Conservation (phyloP, 2,888 invertebrate species). For the Xiphydria camelus region DNA sequence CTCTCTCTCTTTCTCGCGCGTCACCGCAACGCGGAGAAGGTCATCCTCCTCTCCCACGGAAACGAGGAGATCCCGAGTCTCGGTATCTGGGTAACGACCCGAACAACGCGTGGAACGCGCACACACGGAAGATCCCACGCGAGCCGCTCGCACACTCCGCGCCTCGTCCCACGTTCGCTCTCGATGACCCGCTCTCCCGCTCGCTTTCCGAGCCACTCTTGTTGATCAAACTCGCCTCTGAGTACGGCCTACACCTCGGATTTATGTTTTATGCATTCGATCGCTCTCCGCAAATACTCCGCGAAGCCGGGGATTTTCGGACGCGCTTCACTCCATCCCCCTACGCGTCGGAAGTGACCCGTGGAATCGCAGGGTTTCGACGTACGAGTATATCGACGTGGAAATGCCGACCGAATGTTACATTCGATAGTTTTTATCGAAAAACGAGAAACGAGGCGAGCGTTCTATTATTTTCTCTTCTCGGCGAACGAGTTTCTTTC, state of each 20-base stretch:
- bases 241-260: conserved; percentile 20
- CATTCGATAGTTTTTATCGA: too few species aligned
- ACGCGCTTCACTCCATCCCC: background rate
- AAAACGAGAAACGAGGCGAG: too few species aligned
- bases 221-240: conserved; percentile 29
- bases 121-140: conserved; percentile 47
- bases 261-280: conserved; percentile 10
- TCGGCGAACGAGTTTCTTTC: too few species aligned
- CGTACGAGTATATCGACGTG: too few species aligned
- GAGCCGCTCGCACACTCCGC: conserved; percentile 16
- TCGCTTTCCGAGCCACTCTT: conserved; percentile 35
- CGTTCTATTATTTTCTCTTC: too few species aligned
- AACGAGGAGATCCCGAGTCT: conserved; percentile 23
- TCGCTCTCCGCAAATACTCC: conserved; percentile 3
- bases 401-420: too few species aligned
- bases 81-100: conserved; percentile 45
- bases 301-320: too few species aligned
- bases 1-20: too few species aligned
- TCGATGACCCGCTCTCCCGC: conserved; percentile 34
- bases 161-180: conserved; percentile 36
- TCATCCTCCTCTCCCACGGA: too few species aligned
- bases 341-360: background rate
- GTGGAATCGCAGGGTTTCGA: background rate
- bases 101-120: conserved; percentile 29
- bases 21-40: too few species aligned